These are phyloP conservation scores for Nesogale talazaci DNA, from an alignment of 2,113 vertebrate genomes.

Conservation along the genomic window DNA sequence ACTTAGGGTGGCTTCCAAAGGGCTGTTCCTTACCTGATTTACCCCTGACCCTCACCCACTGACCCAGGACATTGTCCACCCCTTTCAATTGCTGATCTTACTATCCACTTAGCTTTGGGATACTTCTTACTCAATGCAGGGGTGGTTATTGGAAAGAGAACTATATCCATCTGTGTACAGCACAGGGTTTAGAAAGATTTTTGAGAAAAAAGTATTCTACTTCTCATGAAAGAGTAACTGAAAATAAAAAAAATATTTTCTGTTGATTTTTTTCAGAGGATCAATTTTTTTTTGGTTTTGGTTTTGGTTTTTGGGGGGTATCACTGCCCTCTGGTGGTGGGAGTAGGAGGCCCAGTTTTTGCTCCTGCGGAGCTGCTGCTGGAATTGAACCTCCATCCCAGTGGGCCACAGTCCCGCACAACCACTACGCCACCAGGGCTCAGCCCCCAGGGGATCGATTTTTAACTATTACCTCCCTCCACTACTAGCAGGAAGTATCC, in stretches of 20 bases:
- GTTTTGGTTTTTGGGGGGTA: no score
- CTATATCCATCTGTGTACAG: neutral
- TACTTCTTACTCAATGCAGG: neutral
- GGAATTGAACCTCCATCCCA: no score
- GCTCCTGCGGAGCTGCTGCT: no score
- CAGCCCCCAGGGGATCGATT: neutral
- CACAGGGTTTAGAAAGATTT: constrained; percentile 16
- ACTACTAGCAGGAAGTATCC: constrained; percentile 20
- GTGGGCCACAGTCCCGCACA: no score
- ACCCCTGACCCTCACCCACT: neutral
- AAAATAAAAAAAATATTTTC: constrained; percentile 18
- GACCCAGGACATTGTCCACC: neutral
- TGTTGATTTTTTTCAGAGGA: no score
- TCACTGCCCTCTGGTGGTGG: no score
- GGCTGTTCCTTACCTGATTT: neutral
- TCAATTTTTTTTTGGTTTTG: neutral
- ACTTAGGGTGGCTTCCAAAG: neutral
- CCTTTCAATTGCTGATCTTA: neutral
- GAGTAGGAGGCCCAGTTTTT: no score
- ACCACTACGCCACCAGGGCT: no score
- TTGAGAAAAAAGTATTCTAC: neutral
- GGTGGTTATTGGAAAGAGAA: neutral
- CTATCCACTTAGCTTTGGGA: constrained; percentile 41
- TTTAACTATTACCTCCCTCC: neutral
- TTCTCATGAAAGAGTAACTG: neutral